Base-by-base conservation (phyloP, 2,888 invertebrate genomes). In the Meganola albula region DNA sequence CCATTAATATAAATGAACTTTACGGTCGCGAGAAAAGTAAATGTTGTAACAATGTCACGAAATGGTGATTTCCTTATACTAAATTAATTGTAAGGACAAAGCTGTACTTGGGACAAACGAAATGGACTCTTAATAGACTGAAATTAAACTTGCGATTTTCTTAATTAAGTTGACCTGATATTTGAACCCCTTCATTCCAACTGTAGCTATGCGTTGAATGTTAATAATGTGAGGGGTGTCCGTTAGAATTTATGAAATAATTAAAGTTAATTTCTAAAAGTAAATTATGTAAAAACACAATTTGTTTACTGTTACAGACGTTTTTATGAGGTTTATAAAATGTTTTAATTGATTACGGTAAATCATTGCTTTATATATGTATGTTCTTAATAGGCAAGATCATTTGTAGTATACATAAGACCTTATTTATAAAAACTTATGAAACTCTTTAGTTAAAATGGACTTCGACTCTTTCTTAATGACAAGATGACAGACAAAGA, bases 161-260 rank as follows among this genome's bases (percentile, higher is more conserved):
- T 45, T 67, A 75, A 74, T 75, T 66, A 69, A 70, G 64, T 74
- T 71, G 74, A 76, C 74, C 74, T 74, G 61, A 76, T 74, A 77
- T 79, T 77, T 72, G 63, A 63, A 74, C 77, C 79, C 80, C 77
- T 79, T 78, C 73, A 78, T 76, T 73, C 65, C 64, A 51, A 51
- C 56, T 72, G 69, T 75, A 75, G 75, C 77, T 63, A 70, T 73
- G 74, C 65, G 53, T 67, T 77, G 79, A 82, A 82, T 80, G 77
- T 71, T 82, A 82, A 83, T 79, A 76, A 83, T 74, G 75, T 74
- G 72, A 73, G 73, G 72, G 75, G 70, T 59, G 68, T 66, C 69
- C 60, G 68, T 72, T 75, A 59, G 67, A 79, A 82, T 80, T 82
- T 75, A 80, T 78, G 67, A 74, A 73, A 80, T 78, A 76, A 79